Evolutionary conservation across 2,797 vertebrate genomes (phyloP).

Genomic region (Gymnopithys bicolor): DNA sequence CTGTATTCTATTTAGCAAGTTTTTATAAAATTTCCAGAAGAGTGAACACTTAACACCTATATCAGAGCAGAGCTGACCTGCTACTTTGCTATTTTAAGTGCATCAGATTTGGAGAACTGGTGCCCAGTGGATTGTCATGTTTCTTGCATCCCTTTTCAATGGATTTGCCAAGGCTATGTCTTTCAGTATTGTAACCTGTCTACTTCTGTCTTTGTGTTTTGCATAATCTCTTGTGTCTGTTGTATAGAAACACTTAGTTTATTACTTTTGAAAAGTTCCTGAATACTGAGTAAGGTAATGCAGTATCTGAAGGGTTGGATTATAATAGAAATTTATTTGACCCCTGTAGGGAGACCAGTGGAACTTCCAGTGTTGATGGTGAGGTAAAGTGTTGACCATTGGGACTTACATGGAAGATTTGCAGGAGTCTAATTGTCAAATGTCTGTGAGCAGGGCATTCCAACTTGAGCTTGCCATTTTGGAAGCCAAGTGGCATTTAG

Average conservation of each 20-base stretch:
- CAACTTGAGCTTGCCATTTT: not conserved
- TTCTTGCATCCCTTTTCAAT: not conserved
- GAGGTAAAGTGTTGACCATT: not conserved
- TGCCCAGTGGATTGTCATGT: rapidly evolving
- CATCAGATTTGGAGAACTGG: not conserved
- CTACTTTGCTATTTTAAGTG: not conserved
- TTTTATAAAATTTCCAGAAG: not conserved
- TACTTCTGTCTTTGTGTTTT: not conserved
- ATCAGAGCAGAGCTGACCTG: not conserved
- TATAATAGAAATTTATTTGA: not conserved
- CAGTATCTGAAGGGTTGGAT: not conserved
- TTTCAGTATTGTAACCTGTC: not conserved
- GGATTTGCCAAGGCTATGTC: not conserved
- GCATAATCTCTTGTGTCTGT: not conserved
- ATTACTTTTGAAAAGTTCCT: not conserved
- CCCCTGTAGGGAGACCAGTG: not conserved
- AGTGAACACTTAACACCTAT: not conserved
- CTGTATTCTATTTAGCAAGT: not conserved
- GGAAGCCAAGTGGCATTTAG: not conserved
- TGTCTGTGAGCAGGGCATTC: not conserved
- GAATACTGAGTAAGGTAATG: not conserved
- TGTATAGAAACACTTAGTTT: not conserved
- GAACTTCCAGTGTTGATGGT: not conserved
- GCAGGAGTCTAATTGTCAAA: not conserved
- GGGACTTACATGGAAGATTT: not conserved